Evolutionary conservation across 2,888 invertebrate genomes (phyloP), one percentile per base, ranked within the genome.

Genomic region (Thelaira solivaga): DNA sequence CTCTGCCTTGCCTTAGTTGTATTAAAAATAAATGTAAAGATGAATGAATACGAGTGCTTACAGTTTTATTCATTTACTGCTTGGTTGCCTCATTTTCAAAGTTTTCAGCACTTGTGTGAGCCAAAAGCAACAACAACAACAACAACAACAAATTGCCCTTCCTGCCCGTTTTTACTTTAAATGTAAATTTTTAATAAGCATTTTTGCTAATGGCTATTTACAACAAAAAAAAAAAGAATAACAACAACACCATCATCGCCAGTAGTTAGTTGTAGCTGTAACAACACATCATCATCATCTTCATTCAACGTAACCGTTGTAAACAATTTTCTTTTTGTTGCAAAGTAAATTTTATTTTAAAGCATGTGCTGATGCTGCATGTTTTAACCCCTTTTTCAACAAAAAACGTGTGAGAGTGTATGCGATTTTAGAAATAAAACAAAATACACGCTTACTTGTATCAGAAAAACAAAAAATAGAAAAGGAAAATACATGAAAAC

Each of bases 141-240:
- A 34, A 61, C 45, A 51, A 39, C 16, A 18, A 31, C 24, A 77
- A 72, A 47, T 64, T 74, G 64, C 59, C 69, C 53, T 74, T 78
- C 65, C 80, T 75, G n/a, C n/a, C n/a, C 80, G 80, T 80, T 84
- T 84, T 86, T 85, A 69, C 78, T 71, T 78, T 74, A 85, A 87
- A 86, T 86, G 86, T 86, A 87, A 87, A 86, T 87, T 87, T 87
- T 86, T 86, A 87, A 86, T 87, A 87, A 86, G 87, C 87, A 84
- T 86, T 87, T 87, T 86, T 85, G 86, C 86, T 86, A 87, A 87
- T 86, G 86, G 86, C 86, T 86, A 87, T 86, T 87, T 86, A 85
- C 80, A 74, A 76, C 80, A 82, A 65, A 78, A n/a, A n/a, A n/a
- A n/a, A n/a, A n/a, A n/a, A n/a, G n/a, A 75, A 55, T 51, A 39